Evolutionary conservation across 2,888 invertebrate species (phyloP).

Genomic region (Mantis religiosa): DNA sequence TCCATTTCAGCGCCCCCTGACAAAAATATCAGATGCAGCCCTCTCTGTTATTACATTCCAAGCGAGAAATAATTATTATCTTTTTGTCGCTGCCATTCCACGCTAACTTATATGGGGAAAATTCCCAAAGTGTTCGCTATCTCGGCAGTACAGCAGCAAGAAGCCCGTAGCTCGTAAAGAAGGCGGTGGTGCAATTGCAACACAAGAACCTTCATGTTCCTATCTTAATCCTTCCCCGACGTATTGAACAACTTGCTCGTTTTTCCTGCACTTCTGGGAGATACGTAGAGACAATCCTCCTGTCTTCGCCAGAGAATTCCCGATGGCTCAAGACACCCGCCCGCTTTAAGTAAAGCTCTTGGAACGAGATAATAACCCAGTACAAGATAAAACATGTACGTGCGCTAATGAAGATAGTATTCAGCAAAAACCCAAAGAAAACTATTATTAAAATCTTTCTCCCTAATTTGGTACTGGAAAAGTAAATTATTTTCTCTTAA

Average conservation of each 20-base stretch:
- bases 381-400: not conserved
- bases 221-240: not conserved
- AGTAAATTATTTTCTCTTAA: no score
- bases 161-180: not conserved
- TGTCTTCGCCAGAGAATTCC: not conserved
- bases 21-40: not conserved
- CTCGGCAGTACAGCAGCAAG: not conserved
- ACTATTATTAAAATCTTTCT: not conserved
- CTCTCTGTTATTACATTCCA: not conserved
- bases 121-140: not conserved
- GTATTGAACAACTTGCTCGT: not conserved
- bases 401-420: not conserved
- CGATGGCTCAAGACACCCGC: not conserved
- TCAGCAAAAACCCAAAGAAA: not conserved
- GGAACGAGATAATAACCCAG: not conserved
- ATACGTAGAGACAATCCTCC: not conserved
- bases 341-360: not conserved
- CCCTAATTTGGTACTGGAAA: no score
- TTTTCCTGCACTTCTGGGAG: not conserved
- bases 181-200: not conserved
- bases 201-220: not conserved
- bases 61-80: not conserved
- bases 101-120: not conserved
- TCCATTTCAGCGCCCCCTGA: not conserved
- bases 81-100: not conserved